These are phyloP conservation scores for Acanthosoma haemorrhoidale DNA, from an alignment of 2,888 invertebrate genomes.

Conservation along the genomic window DNA sequence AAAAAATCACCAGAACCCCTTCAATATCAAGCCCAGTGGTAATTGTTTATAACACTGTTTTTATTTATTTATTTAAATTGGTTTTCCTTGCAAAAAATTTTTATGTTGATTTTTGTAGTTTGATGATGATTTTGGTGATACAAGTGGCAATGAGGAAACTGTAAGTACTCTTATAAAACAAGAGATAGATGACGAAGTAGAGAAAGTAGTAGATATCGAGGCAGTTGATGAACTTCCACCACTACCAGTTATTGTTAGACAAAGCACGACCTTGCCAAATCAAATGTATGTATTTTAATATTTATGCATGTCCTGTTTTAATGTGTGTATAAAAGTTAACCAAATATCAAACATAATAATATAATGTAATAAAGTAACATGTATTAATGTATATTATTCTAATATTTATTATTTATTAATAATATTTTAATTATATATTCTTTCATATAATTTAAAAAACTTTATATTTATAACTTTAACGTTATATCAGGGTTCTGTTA, in stretches of 20 bases:
- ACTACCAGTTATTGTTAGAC: conserved; percentile 19
- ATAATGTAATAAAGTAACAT: no score
- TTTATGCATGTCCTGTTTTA: no score
- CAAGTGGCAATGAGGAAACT: conserved; percentile 32
- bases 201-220: conserved; percentile 39
- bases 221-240: conserved; percentile 39
- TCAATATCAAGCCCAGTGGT: conserved; percentile 35
- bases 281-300: conserved; percentile 1
- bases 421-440: no score
- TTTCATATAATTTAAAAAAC: no score
- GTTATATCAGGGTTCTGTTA: no score
- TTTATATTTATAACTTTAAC: no score
- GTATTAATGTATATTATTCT: no score
- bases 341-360: no score
- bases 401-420: no score
- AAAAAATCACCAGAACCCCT: conserved; percentile 23
- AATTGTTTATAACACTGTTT: not conserved
- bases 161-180: conserved; percentile 28
- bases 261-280: not conserved
- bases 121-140: conserved; percentile 37
- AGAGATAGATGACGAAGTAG: conserved; percentile 39
- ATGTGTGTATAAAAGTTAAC: no score
- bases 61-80: not conserved
- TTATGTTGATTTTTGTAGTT: conserved; percentile 11
- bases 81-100: not conserved